phyloP scores from a whole-genome alignment of 53 echinoderm and acorn worm species.

The Crossaster papposus region DNA sequence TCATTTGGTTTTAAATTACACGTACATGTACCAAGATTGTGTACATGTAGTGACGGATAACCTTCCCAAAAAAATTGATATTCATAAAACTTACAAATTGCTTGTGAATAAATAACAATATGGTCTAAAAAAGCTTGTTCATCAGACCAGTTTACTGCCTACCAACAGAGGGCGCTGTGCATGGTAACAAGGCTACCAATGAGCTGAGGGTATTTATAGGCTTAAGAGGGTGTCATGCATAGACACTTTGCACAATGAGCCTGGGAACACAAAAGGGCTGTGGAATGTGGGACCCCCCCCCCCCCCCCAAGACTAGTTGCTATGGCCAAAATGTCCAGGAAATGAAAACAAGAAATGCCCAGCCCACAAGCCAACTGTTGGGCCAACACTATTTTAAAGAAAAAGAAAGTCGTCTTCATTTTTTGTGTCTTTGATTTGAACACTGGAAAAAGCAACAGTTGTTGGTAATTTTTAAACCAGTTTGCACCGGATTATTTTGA shows the following conservation, averaged over 20 bases:
- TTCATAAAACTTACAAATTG: too few relatives aligned
- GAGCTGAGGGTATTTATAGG: conserved; percentile 46
- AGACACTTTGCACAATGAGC: conserved; percentile 36
- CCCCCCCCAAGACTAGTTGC: conserved; percentile 3
- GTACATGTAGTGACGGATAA: too few relatives aligned
- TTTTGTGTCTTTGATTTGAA: too few relatives aligned
- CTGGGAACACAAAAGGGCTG: conserved; percentile 20
- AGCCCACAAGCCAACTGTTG: not conserved
- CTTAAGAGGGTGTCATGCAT: conserved; percentile 31
- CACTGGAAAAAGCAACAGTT: too few relatives aligned
- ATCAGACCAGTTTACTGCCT: not conserved
- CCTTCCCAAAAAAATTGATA: too few relatives aligned
- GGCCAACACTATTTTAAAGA: not conserved
- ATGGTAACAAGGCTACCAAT: conserved; percentile 57
- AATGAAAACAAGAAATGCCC: not conserved
- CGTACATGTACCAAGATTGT: too few relatives aligned
- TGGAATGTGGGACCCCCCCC: conserved; percentile 17
- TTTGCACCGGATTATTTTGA: too few relatives aligned
- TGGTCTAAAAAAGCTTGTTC: not conserved
- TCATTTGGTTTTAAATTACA: not conserved
- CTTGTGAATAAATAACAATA: not conserved
- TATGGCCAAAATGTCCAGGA: not conserved
- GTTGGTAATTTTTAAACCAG: too few relatives aligned
- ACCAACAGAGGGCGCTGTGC: conserved; percentile 60
- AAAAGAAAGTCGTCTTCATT: too few relatives aligned